phyloP scores from a whole-genome alignment of 2,888 invertebrate genomes.

The Craniophora ligustri region DNA sequence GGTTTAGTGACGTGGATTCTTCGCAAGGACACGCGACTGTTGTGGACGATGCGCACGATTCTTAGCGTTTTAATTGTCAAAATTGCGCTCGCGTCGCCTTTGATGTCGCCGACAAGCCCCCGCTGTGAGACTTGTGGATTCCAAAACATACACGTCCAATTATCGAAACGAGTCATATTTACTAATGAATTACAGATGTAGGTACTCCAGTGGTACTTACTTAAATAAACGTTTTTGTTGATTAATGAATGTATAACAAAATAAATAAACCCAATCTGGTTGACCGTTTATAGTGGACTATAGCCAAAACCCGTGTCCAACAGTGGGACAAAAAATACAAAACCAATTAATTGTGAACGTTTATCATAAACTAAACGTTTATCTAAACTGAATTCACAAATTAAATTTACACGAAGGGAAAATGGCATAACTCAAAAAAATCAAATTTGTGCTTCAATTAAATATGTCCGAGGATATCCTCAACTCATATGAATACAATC shows the following conservation, averaged over 20 bases:
- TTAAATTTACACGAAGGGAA: neutral
- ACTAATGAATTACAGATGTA: conserved; percentile 42
- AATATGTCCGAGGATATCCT: neutral
- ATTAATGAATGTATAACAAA: no score
- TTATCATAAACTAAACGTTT: no score
- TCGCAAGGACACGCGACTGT: conserved; percentile 79
- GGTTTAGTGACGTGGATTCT: conserved; percentile 77
- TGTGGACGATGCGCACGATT: conserved; percentile 78
- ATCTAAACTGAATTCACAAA: no score
- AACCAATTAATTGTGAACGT: no score
- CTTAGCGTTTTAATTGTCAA: conserved; percentile 86
- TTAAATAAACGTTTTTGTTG: conserved; percentile 4
- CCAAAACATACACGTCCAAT: conserved; percentile 38
- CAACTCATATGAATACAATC: neutral
- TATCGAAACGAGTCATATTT: conserved; percentile 45
- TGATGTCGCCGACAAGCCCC: conserved; percentile 73
- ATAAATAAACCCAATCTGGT: no score
- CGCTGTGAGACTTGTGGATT: conserved; percentile 44
- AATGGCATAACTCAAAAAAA: neutral
- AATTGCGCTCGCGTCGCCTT: conserved; percentile 77
- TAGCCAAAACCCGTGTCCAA: no score
- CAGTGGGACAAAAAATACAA: no score
- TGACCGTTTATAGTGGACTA: no score
- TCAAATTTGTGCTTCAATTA: neutral
- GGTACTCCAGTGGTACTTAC: conserved; percentile 3